Evolutionary conservation across 2,888 invertebrate genomes (phyloP).

Genomic region (Heliconius charithonia): DNA sequence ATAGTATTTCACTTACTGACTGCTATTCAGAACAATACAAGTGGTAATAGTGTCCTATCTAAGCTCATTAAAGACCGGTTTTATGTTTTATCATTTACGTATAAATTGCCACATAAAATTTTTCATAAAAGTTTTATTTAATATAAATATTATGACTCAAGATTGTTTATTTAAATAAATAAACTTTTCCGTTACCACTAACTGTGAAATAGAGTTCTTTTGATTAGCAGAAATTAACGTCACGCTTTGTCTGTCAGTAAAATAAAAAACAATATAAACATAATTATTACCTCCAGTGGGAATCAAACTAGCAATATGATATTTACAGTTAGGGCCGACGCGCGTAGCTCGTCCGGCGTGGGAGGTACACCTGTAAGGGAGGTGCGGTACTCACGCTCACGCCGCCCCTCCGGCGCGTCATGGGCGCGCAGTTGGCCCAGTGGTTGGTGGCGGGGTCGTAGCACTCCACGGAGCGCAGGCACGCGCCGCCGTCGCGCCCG

Average conservation of each 20-base stretch:
- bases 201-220: too few relatives aligned
- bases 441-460: slow-evolving; percentile 89
- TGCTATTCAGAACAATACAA: background rate
- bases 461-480: slow-evolving; percentile 95
- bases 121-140: background rate
- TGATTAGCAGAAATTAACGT: too few relatives aligned
- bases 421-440: slow-evolving; percentile 93
- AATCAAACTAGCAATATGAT: too few relatives aligned
- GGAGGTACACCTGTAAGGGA: too few relatives aligned
- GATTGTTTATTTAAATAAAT: too few relatives aligned
- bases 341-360: too few relatives aligned
- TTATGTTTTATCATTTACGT: background rate
- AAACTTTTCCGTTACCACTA: too few relatives aligned
- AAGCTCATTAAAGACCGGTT: background rate
- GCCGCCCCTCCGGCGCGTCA: slow-evolving; percentile 93
- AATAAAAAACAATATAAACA: too few relatives aligned
- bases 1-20: background rate
- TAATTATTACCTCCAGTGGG: too few relatives aligned
- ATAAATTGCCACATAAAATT: background rate
- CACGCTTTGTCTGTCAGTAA: too few relatives aligned
- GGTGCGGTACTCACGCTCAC: slow-evolving; percentile 87
- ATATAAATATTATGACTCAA: background rate
- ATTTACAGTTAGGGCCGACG: too few relatives aligned
- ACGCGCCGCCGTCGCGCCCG: slow-evolving; percentile 95
- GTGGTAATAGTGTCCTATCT: background rate